Percentiles rank a stretch among this genome's conserved stretches.
Conservation (phyloP, 2,888 invertebrate species). For the Meganola albula region DNA sequence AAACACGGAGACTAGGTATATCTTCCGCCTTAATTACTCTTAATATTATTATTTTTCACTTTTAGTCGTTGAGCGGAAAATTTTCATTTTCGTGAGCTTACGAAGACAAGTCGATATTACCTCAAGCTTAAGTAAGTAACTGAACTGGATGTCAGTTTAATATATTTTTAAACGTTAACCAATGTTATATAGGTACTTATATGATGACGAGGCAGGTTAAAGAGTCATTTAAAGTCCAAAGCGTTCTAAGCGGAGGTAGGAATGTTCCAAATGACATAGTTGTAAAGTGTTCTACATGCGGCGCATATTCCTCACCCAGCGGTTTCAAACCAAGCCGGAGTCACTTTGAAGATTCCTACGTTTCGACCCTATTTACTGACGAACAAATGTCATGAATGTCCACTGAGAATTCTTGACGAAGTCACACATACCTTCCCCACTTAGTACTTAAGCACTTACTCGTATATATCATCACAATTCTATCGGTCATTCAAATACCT, state of each 20-base stretch:
- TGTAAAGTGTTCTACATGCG: slow-evolving; percentile 38
- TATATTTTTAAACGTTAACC: slow-evolving; percentile 6
- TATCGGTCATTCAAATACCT: no score
- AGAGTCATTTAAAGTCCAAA: slow-evolving; percentile 29
- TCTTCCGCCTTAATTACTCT: neutral
- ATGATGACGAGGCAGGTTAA: slow-evolving; percentile 8
- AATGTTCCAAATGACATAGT: slow-evolving; percentile 40
- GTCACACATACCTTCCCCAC: no score
- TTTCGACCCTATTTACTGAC: slow-evolving; percentile 31
- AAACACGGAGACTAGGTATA: no score
- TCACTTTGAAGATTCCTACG: slow-evolving; percentile 48
- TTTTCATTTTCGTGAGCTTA: no score
- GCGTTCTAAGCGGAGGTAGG: slow-evolving; percentile 11
- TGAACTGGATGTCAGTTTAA: neutral
- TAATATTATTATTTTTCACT: no score
- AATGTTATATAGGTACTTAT: no score
- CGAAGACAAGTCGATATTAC: no score
- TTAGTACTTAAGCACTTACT: no score
- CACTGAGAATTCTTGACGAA: slow-evolving; percentile 19
- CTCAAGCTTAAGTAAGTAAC: no score
- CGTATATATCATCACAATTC: no score
- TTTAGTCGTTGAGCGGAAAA: no score
- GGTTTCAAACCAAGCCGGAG: slow-evolving; percentile 18
- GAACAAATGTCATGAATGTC: slow-evolving; percentile 22
- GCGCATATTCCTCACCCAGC: slow-evolving; percentile 28